Conservation (phyloP, 2,113 vertebrate genomes). For the Sinocyclocheilus grahami region DNA sequence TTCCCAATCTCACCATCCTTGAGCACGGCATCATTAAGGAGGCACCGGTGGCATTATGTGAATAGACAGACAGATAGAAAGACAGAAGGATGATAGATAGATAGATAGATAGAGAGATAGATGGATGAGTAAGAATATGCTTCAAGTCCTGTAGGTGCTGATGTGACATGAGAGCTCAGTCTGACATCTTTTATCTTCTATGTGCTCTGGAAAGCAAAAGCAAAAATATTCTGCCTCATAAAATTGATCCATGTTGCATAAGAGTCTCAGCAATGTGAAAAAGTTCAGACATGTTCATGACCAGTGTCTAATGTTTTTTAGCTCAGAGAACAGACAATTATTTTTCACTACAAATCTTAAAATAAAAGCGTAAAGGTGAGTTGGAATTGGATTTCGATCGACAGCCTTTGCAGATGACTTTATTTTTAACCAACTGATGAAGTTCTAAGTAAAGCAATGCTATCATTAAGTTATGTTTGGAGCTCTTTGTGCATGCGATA, state of each 20-base stretch:
- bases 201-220: background rate
- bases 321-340: slow-evolving; percentile 3
- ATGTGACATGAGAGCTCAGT: background rate
- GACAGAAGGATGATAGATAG: background rate
- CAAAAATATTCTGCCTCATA: background rate
- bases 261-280: background rate
- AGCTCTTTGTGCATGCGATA: background rate
- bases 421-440: background rate
- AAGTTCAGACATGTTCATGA: slow-evolving; percentile 5
- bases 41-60: background rate
- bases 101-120: background rate
- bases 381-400: background rate
- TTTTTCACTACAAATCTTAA: background rate
- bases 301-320: background rate
- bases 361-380: background rate
- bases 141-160: background rate
- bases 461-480: background rate
- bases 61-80: background rate
- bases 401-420: background rate
- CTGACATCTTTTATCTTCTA: slow-evolving; percentile 17
- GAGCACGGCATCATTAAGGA: background rate
- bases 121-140: background rate
- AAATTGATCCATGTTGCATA: background rate
- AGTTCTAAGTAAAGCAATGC: background rate
- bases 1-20: background rate